These are phyloP conservation scores for Staurois parvus DNA, from an alignment of 2,797 vertebrate genomes.

Conservation along the genomic window DNA sequence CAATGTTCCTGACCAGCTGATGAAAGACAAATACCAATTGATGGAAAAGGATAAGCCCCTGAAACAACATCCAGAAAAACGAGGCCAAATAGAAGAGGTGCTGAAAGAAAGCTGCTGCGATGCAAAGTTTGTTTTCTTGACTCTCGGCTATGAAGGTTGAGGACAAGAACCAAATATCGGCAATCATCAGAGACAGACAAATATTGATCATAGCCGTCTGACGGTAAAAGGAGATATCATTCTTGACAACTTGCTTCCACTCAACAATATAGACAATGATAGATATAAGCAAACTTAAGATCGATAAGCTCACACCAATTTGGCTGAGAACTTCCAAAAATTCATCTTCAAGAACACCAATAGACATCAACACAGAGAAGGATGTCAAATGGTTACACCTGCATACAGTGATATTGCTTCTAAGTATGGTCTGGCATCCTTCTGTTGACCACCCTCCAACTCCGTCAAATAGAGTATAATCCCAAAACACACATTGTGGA, in stretches of 20 bases:
- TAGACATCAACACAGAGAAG: constrained; percentile 85
- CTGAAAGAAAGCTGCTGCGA: constrained; percentile 77
- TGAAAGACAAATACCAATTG: constrained; percentile 79
- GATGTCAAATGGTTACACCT: constrained; percentile 80
- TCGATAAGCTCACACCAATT: constrained; percentile 77
- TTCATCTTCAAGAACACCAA: not conserved
- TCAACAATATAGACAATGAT: constrained; percentile 78
- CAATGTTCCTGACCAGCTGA: constrained; percentile 74
- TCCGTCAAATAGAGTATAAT: constrained; percentile 73
- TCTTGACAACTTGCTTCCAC: constrained; percentile 78
- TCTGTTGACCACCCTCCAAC: constrained; percentile 77
- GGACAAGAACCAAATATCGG: constrained; percentile 81
- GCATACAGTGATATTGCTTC: constrained; percentile 64
- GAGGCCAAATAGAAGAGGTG: constrained; percentile 84
- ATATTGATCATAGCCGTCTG: constrained; percentile 81
- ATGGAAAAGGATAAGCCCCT: constrained; percentile 81
- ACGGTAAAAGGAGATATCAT: constrained; percentile 76
- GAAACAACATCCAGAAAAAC: constrained; percentile 87
- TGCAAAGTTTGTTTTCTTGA: constrained; percentile 68
- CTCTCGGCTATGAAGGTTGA: constrained; percentile 63
- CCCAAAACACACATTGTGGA: constrained; percentile 85
- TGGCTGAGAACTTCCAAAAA: constrained; percentile 70
- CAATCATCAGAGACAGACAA: constrained; percentile 78
- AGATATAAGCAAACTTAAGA: constrained; percentile 77
- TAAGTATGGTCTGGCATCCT: constrained; percentile 70